Evolutionary conservation across 2,888 invertebrate species (phyloP), one percentile per base, ranked within the genome.

Genomic region (Cephus runcator): DNA sequence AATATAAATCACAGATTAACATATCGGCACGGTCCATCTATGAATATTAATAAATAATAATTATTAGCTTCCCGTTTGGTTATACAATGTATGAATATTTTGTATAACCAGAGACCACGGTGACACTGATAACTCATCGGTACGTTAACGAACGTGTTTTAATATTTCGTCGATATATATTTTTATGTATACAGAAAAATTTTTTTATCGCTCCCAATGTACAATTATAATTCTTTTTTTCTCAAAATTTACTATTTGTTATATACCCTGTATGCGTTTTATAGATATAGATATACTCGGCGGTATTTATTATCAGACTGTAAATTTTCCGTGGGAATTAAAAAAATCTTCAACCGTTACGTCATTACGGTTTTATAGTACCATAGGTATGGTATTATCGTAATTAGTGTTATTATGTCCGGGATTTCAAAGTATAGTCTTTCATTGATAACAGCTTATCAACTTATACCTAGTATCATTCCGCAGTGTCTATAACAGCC

Each of bases 11-110:
- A 83, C 82, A 79, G 80, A 84, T 85, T 85, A 85, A 84, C 85
- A 85, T 85, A 85, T 85, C 83, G 81, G 81, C 78, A 77, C 69
- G 69, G 80, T 81, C 78, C 83, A 85, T 85, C 84, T 85, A 82
- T 84, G 85, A 85, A 86, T 85, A 85, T 82, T 84, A 85, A 85
- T 86, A 83, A 83, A 85, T 83, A 82, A 85, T 86, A 85, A 86
- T 86, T 85, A 84, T 82, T 81, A 83, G 84, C 36, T 85, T 80
- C 79, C 77, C 76, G 79, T 76, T 81, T 79, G 75, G 76, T 79
- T 56, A 23, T 56, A 23, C 56, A 56, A 23, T 56, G 23, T 56
- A 56, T 56, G 23, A 15, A 56, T 56, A 56, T 23, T 56, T 23
- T 23, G 6, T 2, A 56, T 56, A 56, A 23, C 23, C 0, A 9